Evolutionary conservation across 2,888 invertebrate genomes (phyloP), one percentile per base, ranked within the genome.

Genomic region (Cryptocephalus moraei): DNA sequence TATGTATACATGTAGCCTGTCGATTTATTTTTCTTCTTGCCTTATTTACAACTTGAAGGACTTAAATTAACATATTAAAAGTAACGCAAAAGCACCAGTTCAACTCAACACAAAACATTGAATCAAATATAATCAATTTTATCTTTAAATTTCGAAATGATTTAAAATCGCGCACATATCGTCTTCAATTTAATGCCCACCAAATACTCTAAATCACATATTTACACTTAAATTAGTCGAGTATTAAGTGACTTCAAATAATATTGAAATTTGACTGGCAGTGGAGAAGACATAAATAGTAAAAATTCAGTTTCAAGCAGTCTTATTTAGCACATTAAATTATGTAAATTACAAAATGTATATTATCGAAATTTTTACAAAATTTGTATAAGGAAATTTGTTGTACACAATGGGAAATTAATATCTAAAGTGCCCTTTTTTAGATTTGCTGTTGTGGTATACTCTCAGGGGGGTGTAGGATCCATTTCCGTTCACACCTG

Each of bases 351-450:
- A 34, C 34, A 9, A 34, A 34, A 36, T 36, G 36, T 36, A 36
- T 36, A 36, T 12, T 11, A 36, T 36, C 12, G 12, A 12, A n/a
- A 36, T 36, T 36, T 36, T 11, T 36, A 11, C 11, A 36, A 36
- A 36, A 36, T 4, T 2, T 36, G n/a, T n/a, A 36, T 36, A 36
- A 2, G 36, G 6, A 36, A 36, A 36, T 4, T 11, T n/a, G 3
- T 36, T 36, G 12, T 36, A 36, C 12, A 36, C 2, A 36, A 11
- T 4, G 22, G 6, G 22, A 22, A 54, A 43, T 77, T 76, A 88
- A 70, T 87, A 88, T 67, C 86, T 81, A 74, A 87, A 88, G 65
- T 87, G 86, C 50, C 86, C 86, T 70, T 87, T 87, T 64, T 81
- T 80, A 52, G 85, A 86, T 61, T 84, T 76, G 61, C 85, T 84